These are phyloP conservation scores for Platycheirus rosarum DNA, from an alignment of 2,888 invertebrate species.

Conservation along the genomic window DNA sequence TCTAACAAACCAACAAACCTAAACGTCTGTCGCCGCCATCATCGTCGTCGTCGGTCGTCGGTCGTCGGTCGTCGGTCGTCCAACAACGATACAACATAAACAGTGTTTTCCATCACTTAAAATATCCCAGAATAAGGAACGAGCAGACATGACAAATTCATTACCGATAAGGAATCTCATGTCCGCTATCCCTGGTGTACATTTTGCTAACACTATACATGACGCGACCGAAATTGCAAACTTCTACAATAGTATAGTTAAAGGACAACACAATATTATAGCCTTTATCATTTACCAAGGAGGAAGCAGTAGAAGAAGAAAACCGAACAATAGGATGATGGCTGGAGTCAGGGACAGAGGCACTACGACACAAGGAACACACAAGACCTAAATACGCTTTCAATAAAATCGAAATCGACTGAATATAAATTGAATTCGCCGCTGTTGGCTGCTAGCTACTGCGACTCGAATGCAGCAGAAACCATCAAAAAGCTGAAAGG, in stretches of 20 bases:
- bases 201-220: conserved; percentile 57
- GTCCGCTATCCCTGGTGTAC: conserved; percentile 33
- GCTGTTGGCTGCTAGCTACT: conserved; percentile 7
- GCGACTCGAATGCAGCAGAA: conserved; percentile 39
- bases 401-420: conserved; percentile 68
- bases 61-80: conserved; percentile 17
- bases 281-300: conserved; percentile 49
- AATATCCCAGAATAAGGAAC: conserved; percentile 17
- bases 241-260: conserved; percentile 26
- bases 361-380: conserved; percentile 11
- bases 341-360: neutral
- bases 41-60: conserved; percentile 11
- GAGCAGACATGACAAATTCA: conserved; percentile 72
- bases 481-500: conserved; percentile 19
- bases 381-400: conserved; percentile 62
- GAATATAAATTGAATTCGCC: conserved; percentile 71
- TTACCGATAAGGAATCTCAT: conserved; percentile 72
- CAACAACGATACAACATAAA: conserved; percentile 17
- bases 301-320: conserved; percentile 2
- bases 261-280: conserved; percentile 11
- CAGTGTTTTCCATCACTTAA: conserved; percentile 28
- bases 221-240: conserved; percentile 67
- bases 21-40: conserved; percentile 25
- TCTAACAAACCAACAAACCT: conserved; percentile 39
- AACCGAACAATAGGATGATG: conserved; percentile 39